Evolutionary conservation across 2,888 invertebrate species (phyloP).

Genomic region (Odontothrips loti): DNA sequence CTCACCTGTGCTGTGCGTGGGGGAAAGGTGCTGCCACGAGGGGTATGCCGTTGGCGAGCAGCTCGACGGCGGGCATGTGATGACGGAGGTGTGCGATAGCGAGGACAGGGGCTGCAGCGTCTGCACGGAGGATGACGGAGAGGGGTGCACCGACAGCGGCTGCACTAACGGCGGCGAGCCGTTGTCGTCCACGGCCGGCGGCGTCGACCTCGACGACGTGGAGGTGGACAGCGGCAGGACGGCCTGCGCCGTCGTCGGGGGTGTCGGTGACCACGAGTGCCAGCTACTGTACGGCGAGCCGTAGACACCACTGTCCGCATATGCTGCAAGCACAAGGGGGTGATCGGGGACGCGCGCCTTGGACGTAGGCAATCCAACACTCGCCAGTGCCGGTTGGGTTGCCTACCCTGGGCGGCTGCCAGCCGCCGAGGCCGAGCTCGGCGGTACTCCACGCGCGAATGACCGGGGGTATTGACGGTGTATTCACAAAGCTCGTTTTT

Average conservation of each 20-base stretch:
- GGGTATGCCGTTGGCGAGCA: constrained; percentile 1
- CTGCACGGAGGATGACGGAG: neutral
- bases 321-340: neutral
- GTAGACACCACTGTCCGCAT: constrained; percentile 2
- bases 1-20: constrained; percentile 13
- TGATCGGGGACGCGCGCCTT: neutral
- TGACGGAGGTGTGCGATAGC: neutral
- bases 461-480: neutral
- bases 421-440: neutral
- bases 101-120: constrained; percentile 7
- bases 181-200: neutral
- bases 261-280: neutral
- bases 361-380: too few relatives aligned
- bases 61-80: constrained; percentile 11
- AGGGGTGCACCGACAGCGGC: neutral
- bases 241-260: neutral
- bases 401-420: too few relatives aligned
- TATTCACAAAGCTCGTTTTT: neutral
- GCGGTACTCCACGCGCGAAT: neutral
- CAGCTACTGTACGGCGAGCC: constrained; percentile 15
- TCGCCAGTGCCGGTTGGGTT: too few relatives aligned
- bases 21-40: neutral
- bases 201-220: neutral
- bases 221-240: neutral
- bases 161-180: neutral